Evolutionary conservation across 2,113 vertebrate genomes (phyloP).

Genomic region (Sialia sialis): DNA sequence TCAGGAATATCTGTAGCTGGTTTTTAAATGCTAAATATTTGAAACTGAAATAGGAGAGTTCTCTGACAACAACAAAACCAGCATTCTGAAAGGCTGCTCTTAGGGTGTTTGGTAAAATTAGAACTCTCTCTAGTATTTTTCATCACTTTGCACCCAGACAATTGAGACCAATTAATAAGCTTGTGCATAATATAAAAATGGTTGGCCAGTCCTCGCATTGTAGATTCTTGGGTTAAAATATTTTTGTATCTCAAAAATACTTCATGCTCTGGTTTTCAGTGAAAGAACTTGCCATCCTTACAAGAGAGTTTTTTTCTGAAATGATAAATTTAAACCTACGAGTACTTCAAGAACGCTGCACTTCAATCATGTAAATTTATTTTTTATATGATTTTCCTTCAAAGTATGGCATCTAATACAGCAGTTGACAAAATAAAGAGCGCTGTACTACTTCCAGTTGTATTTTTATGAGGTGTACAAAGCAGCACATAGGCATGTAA

Average conservation of each 20-base stretch:
- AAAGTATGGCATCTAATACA: background rate
- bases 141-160: background rate
- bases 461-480: background rate
- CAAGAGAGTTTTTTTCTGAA: background rate
- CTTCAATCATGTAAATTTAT: background rate
- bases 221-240: background rate
- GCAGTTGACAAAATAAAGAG: slow-evolving; percentile 8
- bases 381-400: background rate
- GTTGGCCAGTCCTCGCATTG: background rate
- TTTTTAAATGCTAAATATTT: background rate
- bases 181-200: background rate
- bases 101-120: background rate
- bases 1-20: background rate
- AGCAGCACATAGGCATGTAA: background rate
- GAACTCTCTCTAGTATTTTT: background rate
- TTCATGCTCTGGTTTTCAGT: background rate
- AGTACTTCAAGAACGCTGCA: background rate
- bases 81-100: background rate
- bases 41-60: background rate
- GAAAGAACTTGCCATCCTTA: background rate
- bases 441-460: background rate
- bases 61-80: background rate
- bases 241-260: slow-evolving; percentile 2
- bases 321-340: background rate
- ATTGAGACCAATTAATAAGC: background rate